Evolutionary conservation across 1,140 invertebrate species (phyloP), one percentile per base, ranked within the genome.

Genomic region (Arion vulgaris): DNA sequence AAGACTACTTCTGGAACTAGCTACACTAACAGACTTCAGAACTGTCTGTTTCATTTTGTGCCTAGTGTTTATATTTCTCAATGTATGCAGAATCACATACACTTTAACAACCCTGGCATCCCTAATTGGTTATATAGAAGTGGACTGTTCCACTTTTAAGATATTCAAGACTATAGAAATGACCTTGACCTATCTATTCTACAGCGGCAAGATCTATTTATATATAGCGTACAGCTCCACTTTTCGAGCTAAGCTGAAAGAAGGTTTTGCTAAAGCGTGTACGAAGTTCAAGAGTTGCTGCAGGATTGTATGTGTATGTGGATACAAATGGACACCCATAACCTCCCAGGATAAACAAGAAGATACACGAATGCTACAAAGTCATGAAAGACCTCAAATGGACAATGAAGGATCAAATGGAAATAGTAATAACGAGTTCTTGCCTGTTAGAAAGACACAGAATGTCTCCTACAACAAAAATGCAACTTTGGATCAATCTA

Each of bases 1-100:
- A 83, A 86, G 75, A 87, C 51, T 91, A 91, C 72, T 89, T 90
- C 78, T 91, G 51, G 90, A 91, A 74, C 82, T 89, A 28, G 80
- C 87, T 74, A 80, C 88, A 0, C 77, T 91, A 0, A 34, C 83
- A 39, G 86, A 91, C 62, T 75, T 91, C 36, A 84, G 86, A 68
- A 73, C 79, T 15, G 83, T 86, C 19, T 83, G 85, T 15, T 71
- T 88, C 17, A 51, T 89, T 39, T 71, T 87, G 26, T 85, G 80
- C 49, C 41, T 87, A 26, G 69, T 85, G 69, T 88, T 86, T 75
- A 51, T 87, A 45, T 78, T 82, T 13, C 68, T 86, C 17, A 77
- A 62, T 32, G 83, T 82, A 23, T 75, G 80, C 51, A 76, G 76
- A 32, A 62, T 84, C 49, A 68, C 71, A 36, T 57, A 82, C 80